Conservation (phyloP, 2,888 invertebrate genomes). For the Cotesia congregata region DNA sequence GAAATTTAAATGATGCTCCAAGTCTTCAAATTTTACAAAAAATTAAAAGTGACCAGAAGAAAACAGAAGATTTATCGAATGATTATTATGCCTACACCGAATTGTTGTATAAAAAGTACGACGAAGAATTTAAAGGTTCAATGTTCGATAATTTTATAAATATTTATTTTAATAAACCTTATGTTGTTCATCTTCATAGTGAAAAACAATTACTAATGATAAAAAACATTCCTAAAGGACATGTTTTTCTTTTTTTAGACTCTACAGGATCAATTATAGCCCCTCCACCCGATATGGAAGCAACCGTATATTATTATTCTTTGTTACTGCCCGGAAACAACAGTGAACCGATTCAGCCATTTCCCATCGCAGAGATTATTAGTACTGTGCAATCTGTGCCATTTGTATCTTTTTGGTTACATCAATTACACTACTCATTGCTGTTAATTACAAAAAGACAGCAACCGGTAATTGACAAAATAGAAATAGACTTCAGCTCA, state of each 20-base stretch:
- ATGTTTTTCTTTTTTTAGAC: constrained; percentile 33
- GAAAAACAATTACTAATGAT: constrained; percentile 23
- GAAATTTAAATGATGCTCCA: not conserved
- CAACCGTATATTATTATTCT: constrained; percentile 31
- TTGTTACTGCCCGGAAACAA: constrained; percentile 31
- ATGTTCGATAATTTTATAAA: not conserved
- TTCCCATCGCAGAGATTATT: constrained; percentile 27
- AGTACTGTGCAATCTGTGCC: constrained; percentile 26
- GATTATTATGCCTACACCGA: not conserved
- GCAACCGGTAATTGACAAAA: constrained; percentile 10
- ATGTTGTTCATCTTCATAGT: constrained; percentile 7
- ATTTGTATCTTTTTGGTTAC: constrained; percentile 12
- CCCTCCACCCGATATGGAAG: not conserved
- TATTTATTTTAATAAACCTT: not conserved
- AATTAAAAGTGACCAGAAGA: not conserved
- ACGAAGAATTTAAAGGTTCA: not conserved
- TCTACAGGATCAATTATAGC: constrained; percentile 38
- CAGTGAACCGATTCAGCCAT: not conserved
- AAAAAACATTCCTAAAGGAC: not conserved
- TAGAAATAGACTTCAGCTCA: constrained; percentile 26
- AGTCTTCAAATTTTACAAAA: not conserved
- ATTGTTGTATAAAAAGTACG: not conserved
- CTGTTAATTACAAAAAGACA: not conserved
- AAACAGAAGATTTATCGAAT: not conserved
- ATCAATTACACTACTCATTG: not conserved